phyloP scores from a whole-genome alignment of 2,113 vertebrate genomes.

The Rhinolophus sinicus region DNA sequence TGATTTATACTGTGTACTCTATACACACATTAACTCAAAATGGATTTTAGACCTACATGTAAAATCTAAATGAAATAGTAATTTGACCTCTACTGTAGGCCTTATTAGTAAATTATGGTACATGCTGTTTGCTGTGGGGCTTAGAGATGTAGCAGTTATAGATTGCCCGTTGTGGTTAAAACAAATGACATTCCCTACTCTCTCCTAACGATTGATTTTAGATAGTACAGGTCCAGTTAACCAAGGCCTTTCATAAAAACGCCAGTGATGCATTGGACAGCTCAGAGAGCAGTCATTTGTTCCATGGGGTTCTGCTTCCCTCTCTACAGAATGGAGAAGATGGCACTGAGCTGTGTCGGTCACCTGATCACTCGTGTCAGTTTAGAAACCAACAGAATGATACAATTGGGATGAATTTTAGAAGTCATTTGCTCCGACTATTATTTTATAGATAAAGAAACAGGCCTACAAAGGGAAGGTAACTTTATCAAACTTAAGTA shows the following conservation, averaged over 20 bases:
- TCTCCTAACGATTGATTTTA: neutral
- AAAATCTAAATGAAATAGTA: neutral
- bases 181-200: neutral
- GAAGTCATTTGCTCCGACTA: neutral
- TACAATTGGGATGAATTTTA: conserved; percentile 35
- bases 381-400: neutral
- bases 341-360: neutral
- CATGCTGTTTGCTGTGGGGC: neutral
- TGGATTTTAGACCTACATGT: neutral
- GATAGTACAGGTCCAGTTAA: neutral
- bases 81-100: neutral
- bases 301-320: neutral
- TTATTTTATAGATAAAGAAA: neutral
- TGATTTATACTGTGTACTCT: neutral
- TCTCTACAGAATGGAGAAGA: neutral
- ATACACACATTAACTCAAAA: neutral
- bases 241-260: neutral
- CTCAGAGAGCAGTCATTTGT: neutral
- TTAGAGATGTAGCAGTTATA: neutral
- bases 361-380: neutral
- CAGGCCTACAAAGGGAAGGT: neutral
- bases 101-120: neutral
- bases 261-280: neutral
- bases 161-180: neutral
- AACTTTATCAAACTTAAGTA: conserved; percentile 22